Evolutionary conservation across 2,797 vertebrate genomes (phyloP), one percentile per base, ranked within the genome.

Genomic region (Urocyon cinereoargenteus): DNA sequence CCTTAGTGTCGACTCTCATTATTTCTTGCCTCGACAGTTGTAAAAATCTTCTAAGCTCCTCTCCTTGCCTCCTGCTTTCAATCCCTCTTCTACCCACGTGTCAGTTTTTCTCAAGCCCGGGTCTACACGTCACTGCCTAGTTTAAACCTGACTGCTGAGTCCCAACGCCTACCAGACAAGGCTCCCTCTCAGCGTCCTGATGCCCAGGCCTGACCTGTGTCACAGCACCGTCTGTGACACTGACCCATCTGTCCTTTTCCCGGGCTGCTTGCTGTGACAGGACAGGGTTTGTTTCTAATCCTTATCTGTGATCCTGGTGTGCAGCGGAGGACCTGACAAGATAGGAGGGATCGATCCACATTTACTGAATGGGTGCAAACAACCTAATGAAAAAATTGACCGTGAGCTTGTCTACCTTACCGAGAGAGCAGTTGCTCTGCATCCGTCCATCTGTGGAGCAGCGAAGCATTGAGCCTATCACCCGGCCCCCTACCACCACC

Each of bases 381-480:
- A 49, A 11, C 64, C 62, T 28, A 34, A 21, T 7, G 55, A 75
- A 49, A 10, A 68, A 68, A 10, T 21, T 18, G 66, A 0, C 19
- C 9, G n/a, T 12, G 93, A 15, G 40, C 28, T 26, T 57, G 51
- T 4, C 6, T 0, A 3, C 49, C 96, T 99, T 98, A 99, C 99
- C 99, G 26, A 99, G 98, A 61, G 99, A 99, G 98, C 99, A 99
- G 99, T 99, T 99, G 98, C 99, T 99, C 95, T 99, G 99, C 99
- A 99, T 99, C 81, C 99, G 99, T n/a, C 99, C 99, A 0, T 99
- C 99, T 0, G 99, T 99, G 97, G 99, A 99, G 97, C 99, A 99
- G 97, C 99, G 99, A 14, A 99, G 98, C 99, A 99, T 99, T 12
- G 99, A 99, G 96, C 99, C 99, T 1, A 99, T 99, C 96, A 99